These are phyloP conservation scores for Hemaris fuciformis DNA, from an alignment of 2,888 invertebrate species.

Conservation along the genomic window DNA sequence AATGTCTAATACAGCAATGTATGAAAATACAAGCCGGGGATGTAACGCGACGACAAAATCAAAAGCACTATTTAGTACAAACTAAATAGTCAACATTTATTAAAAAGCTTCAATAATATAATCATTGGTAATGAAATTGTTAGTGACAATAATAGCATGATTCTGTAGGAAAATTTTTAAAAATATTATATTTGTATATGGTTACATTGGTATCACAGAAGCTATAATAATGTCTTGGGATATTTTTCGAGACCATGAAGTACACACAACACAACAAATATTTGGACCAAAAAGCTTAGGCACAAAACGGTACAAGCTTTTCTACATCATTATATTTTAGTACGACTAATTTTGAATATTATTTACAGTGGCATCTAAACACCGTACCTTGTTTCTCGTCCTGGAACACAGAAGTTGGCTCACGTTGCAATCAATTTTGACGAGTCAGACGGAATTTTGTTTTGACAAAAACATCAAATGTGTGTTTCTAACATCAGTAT, in stretches of 20 bases:
- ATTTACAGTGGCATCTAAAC: neutral
- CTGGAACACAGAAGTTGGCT: neutral
- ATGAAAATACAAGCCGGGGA: neutral
- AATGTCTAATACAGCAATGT: neutral
- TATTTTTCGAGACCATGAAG: too few species aligned
- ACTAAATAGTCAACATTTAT: too few species aligned
- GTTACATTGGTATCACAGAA: neutral
- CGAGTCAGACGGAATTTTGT: too few species aligned
- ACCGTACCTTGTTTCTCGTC: neutral
- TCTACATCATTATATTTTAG: neutral
- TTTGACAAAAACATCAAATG: too few species aligned
- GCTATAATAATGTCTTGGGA: neutral
- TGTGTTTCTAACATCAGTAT: too few species aligned
- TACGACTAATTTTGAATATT: neutral
- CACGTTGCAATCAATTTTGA: neutral
- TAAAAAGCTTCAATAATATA: too few species aligned
- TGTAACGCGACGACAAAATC: neutral
- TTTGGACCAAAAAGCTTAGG: neutral
- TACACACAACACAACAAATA: neutral
- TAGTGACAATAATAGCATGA: neutral
- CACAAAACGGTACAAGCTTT: neutral
- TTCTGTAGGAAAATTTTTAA: neutral
- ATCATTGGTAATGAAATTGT: neutral
- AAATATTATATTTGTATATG: neutral
- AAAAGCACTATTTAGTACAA: neutral